phyloP scores from a whole-genome alignment of 2,113 vertebrate genomes.

The Myrmophylax atrothorax region DNA sequence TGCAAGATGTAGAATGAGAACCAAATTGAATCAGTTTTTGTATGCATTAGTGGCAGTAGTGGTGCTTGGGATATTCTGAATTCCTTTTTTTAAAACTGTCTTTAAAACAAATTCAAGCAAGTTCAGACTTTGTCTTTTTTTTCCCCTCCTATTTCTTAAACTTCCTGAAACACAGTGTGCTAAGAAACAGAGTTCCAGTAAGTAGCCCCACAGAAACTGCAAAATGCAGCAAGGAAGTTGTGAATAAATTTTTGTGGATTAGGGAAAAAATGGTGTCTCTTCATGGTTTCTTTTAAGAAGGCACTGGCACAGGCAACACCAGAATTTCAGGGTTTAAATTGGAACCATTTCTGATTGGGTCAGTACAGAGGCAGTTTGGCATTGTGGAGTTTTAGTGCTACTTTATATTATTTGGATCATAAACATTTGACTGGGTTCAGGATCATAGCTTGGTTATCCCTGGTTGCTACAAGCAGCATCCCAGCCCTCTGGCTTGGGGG shows the following conservation, averaged over 20 bases:
- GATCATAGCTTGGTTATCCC: not conserved
- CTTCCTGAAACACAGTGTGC: not conserved
- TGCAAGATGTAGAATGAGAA: not conserved
- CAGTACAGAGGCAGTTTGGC: fast-evolving
- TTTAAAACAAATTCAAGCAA: not conserved
- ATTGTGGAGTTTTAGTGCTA: not conserved
- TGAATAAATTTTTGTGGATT: not conserved
- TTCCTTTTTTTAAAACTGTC: not conserved
- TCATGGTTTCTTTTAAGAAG: not conserved
- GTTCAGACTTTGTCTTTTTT: not conserved
- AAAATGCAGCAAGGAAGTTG: not conserved
- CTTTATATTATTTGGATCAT: not conserved
- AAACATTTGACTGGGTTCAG: not conserved
- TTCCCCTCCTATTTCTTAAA: not conserved
- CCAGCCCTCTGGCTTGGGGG: not conserved
- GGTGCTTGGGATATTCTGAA: not conserved
- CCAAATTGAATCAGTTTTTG: not conserved
- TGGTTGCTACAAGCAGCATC: not conserved
- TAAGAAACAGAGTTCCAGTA: not conserved
- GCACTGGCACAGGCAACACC: fast-evolving
- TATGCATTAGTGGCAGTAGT: not conserved
- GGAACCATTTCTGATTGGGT: not conserved
- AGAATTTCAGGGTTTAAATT: not conserved
- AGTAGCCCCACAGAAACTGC: not conserved
- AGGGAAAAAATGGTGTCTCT: not conserved